Evolutionary conservation across 2,113 vertebrate species (phyloP).

Genomic region (Pseudopipra pipra): DNA sequence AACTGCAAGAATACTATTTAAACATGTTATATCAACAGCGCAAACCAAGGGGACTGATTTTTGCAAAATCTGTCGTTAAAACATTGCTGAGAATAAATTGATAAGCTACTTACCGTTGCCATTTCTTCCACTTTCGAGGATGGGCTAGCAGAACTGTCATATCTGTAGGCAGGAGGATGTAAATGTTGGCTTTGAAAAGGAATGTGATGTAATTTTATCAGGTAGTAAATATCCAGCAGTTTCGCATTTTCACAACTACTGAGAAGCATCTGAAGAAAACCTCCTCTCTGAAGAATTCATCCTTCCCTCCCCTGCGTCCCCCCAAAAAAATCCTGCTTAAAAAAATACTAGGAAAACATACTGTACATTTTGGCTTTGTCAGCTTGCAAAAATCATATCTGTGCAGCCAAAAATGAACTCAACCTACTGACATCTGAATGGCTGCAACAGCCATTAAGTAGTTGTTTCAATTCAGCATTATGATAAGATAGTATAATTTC

Average conservation of each 20-base stretch:
- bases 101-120: constrained; percentile 58
- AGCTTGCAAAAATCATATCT: not conserved
- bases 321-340: not conserved
- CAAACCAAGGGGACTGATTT: not conserved
- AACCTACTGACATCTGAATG: not conserved
- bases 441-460: not conserved
- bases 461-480: not conserved
- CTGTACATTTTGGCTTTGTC: not conserved
- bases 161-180: constrained; percentile 65
- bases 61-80: not conserved
- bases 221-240: not conserved
- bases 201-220: not conserved
- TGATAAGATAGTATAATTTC: not conserved
- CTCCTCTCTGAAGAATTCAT: not conserved
- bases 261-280: not conserved
- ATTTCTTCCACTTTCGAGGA: constrained; percentile 50
- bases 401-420: not conserved
- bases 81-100: not conserved
- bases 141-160: not conserved
- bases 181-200: constrained; percentile 37
- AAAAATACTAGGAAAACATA: not conserved
- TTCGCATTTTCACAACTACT: not conserved
- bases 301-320: not conserved
- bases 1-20: not conserved
- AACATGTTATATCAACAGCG: not conserved